Conservation (phyloP, 2,797 vertebrate species). For the Sphenopsis melanotis region DNA sequence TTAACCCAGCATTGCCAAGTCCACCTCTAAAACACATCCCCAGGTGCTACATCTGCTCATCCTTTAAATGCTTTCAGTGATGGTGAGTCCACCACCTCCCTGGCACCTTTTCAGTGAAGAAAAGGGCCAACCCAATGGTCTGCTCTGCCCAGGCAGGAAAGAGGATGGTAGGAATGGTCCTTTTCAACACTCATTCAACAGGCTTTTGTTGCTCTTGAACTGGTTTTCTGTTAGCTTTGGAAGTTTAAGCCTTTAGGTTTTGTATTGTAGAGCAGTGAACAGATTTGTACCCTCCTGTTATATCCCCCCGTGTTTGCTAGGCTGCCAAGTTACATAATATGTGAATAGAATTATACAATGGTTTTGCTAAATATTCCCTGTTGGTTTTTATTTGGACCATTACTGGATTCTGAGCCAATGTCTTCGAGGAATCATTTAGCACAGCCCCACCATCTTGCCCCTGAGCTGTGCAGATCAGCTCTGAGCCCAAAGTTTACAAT, state of each 20-base stretch:
- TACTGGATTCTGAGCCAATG: not conserved
- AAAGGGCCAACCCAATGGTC: not conserved
- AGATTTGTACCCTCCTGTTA: not conserved
- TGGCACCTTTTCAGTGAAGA: not conserved
- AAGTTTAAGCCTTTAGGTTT: not conserved
- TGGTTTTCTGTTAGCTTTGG: not conserved
- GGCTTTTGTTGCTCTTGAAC: not conserved
- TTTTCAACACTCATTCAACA: not conserved
- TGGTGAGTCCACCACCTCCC: not conserved
- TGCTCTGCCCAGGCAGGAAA: not conserved
- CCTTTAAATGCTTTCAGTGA: not conserved
- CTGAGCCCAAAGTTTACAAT: not conserved
- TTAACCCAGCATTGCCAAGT: not conserved
- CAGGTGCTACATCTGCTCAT: rapidly evolving
- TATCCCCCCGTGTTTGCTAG: not conserved
- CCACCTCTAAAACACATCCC: not conserved
- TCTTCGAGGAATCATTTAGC: not conserved
- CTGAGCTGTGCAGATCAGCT: not conserved
- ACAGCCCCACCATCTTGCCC: not conserved
- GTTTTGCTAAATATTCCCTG: not conserved
- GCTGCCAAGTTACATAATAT: not conserved
- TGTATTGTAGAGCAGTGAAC: not conserved
- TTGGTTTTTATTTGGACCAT: not conserved
- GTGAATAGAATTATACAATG: not conserved
- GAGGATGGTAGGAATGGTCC: not conserved